Evolutionary conservation across 2,113 vertebrate species (phyloP).

Genomic region (Erythrocercus mccallii): DNA sequence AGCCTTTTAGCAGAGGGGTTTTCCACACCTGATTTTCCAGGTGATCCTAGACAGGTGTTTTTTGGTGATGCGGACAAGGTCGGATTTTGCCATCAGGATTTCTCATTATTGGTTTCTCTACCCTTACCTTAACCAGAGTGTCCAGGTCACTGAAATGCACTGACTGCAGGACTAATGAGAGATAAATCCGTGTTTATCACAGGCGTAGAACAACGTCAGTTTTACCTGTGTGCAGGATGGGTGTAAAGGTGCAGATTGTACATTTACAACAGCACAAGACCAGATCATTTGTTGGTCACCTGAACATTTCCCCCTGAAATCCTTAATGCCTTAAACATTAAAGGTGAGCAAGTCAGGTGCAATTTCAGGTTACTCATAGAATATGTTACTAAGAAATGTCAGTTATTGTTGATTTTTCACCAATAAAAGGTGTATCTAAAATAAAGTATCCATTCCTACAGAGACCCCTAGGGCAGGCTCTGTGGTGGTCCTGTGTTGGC

Average conservation of each 20-base stretch:
- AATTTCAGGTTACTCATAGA: background rate
- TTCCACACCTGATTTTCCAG: background rate
- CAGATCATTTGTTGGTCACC: background rate
- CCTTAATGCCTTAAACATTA: background rate
- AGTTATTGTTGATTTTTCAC: background rate
- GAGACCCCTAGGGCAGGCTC: background rate
- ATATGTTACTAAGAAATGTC: background rate
- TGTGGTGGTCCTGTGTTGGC: background rate
- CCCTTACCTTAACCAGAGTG: background rate
- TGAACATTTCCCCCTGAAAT: background rate
- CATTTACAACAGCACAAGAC: background rate
- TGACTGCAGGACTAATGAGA: background rate
- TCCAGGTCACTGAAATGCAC: background rate
- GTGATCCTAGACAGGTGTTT: background rate
- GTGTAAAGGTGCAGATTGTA: background rate
- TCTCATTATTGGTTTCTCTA: background rate
- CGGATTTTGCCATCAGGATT: background rate
- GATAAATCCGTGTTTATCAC: background rate
- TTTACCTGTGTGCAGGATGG: background rate
- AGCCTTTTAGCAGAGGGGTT: background rate
- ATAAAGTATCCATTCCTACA: background rate
- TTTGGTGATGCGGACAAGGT: background rate
- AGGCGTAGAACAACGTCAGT: background rate
- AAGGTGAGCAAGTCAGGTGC: background rate
- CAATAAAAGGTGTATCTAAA: accelerated